These are phyloP conservation scores for Catostylus mosaicus DNA, from an alignment of 30 jellyfish, hydroid and myxozoan genomes.

Conservation along the genomic window DNA sequence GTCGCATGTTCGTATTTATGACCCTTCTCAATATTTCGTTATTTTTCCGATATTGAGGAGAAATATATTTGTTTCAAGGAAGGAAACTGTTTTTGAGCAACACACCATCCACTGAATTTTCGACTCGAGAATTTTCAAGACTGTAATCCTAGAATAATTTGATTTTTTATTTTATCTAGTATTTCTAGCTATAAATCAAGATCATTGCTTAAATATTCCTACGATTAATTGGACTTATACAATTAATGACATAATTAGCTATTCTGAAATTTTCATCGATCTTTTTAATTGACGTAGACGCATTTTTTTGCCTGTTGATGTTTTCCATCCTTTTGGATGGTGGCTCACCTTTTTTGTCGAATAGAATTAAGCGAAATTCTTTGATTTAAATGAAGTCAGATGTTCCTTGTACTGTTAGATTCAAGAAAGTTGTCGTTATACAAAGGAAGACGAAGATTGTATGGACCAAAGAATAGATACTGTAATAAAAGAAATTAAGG, in stretches of 20 bases:
- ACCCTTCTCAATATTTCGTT: too few species aligned
- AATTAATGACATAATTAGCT: background rate
- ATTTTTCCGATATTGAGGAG: too few species aligned
- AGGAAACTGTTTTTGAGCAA: too few species aligned
- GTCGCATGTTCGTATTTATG: too few species aligned
- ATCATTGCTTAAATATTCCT: too few species aligned
- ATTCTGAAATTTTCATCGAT: background rate
- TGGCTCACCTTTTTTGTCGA: background rate
- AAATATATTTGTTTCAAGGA: too few species aligned
- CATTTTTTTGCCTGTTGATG: background rate
- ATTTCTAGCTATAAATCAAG: too few species aligned
- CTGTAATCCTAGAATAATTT: too few species aligned
- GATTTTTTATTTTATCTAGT: too few species aligned
- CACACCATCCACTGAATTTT: too few species aligned
- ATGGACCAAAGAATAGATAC: constrained; percentile 10
- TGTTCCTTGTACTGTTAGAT: constrained; percentile 6
- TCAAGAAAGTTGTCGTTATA: constrained; percentile 21
- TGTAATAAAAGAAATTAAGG: background rate
- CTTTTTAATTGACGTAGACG: background rate
- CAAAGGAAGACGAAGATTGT: constrained; percentile 31
- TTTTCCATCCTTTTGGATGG: background rate
- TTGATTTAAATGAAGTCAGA: background rate
- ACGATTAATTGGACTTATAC: too few species aligned
- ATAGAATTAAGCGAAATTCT: background rate
- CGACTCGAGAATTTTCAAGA: too few species aligned